Conservation (phyloP, 35 echinoderm and acorn worm species). For the Heliocidaris tuberculata region DNA sequence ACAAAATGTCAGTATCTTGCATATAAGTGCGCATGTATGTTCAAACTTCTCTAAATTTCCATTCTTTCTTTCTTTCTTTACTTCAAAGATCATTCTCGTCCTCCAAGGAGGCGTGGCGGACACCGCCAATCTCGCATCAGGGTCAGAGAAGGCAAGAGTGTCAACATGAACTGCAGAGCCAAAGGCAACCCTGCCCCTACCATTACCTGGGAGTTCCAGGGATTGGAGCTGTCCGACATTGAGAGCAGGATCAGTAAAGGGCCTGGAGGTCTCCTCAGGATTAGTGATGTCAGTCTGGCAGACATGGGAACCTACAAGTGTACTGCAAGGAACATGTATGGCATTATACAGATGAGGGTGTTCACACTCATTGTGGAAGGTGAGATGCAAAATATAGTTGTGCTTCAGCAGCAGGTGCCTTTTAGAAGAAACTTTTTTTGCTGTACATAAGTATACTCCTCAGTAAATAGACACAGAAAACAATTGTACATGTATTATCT, state of each 20-base stretch:
- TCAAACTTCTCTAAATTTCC: neutral
- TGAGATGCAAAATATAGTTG: slow-evolving; percentile 43
- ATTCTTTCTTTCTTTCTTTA: neutral
- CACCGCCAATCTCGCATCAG: slow-evolving; percentile 3
- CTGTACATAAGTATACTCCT: too few relatives aligned
- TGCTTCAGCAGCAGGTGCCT: neutral
- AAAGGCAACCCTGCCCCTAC: slow-evolving; percentile 52
- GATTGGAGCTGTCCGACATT: slow-evolving; percentile 40
- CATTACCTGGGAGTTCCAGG: slow-evolving; percentile 52
- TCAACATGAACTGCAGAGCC: slow-evolving; percentile 57
- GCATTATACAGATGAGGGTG: slow-evolving; percentile 69
- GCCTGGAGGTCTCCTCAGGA: slow-evolving; percentile 61
- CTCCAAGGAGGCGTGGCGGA: neutral
- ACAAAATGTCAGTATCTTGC: neutral
- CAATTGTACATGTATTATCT: too few relatives aligned
- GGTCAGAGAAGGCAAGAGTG: slow-evolving; percentile 25
- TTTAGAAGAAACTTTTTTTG: neutral
- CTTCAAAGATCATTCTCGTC: neutral
- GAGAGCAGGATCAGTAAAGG: slow-evolving; percentile 52
- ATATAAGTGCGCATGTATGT: too few relatives aligned
- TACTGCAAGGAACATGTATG: slow-evolving; percentile 68
- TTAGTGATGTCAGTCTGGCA: slow-evolving; percentile 56
- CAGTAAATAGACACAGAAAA: too few relatives aligned
- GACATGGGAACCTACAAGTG: slow-evolving; percentile 85
- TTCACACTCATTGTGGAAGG: slow-evolving; percentile 87